Evolutionary conservation across 2,113 vertebrate species (phyloP).

Genomic region (Bagarius yarrelli): DNA sequence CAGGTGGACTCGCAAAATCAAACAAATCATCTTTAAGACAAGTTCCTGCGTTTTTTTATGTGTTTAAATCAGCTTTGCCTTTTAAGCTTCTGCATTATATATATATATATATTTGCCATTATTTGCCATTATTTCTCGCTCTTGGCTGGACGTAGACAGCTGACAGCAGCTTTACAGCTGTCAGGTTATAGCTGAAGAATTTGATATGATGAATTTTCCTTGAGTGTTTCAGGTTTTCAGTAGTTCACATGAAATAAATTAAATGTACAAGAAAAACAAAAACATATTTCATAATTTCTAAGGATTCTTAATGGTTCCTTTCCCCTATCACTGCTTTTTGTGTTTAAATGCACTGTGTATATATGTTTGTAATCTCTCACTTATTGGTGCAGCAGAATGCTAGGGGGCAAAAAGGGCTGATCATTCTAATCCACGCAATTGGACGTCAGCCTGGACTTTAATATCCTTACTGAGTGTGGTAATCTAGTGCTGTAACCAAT

Average conservation of each 20-base stretch:
- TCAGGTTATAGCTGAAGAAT: not conserved
- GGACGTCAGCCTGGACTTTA: constrained; percentile 51
- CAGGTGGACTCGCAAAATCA: not conserved
- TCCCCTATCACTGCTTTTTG: not conserved
- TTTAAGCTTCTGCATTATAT: not conserved
- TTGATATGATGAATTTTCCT: not conserved
- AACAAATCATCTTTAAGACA: not conserved
- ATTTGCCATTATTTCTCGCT: too few species aligned
- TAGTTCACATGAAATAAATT: not conserved
- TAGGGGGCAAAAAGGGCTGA: not conserved
- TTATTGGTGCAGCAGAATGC: constrained; percentile 38
- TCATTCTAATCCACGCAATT: constrained; percentile 37
- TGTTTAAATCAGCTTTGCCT: not conserved
- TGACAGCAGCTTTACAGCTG: not conserved
- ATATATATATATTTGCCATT: too few species aligned
- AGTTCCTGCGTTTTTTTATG: not conserved
- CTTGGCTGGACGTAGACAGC: too few species aligned
- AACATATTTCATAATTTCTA: not conserved
- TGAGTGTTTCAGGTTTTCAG: not conserved
- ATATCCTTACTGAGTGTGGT: constrained; percentile 63
- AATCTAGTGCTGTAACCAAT: constrained; percentile 57
- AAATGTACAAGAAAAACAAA: not conserved
- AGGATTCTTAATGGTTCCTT: not conserved
- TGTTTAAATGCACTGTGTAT: not conserved
- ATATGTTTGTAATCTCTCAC: constrained; percentile 16